Evolutionary conservation across 2,113 vertebrate genomes (phyloP), one percentile per base, ranked within the genome.

Genomic region (Pterocles burchelli): DNA sequence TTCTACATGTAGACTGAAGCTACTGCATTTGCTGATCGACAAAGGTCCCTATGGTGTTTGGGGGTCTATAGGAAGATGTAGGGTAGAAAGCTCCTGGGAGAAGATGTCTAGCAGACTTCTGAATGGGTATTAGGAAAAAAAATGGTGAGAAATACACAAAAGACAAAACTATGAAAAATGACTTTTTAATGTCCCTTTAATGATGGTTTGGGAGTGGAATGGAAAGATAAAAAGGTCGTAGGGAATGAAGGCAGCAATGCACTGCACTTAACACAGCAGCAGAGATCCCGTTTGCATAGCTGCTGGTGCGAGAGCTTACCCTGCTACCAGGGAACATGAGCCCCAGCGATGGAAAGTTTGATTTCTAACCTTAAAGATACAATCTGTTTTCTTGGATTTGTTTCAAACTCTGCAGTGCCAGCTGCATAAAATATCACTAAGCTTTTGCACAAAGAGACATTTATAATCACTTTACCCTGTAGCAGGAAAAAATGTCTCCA

Each of bases 391-490:
- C 95, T 96, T 94, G 91, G 97, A 92, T 95, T 90, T 87, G 70
- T 96, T 97, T 97, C 97, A 93, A 80, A 76, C 20, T 90, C 54
- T 89, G 92, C 89, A 88, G 88, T 68, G 62, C 91, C 93, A 92
- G 96, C 96, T 95, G 88, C 96, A 93, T 95, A 93, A 93, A 95
- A 91, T 77, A 72, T 76, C 88, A 96, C 93, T 84, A 71, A 91
- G 81, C 86, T 95, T 91, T 95, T 70, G n/a, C 65, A 88, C 92
- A 94, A 88, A 95, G 93, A 94, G 95, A 94, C 96, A 84, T 96
- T 96, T 96, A 95, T 94, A 96, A 95, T 95, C 96, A 79, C 95
- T 95, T 85, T 90, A 80, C 89, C 96, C 94, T 88, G 78, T 87
- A 76, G 89, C 86, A 77, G 89, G n/a, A 87, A 95, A 94, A 97